Conservation (phyloP, 2,888 invertebrate genomes). For the Drosophila kambysellisi region DNA sequence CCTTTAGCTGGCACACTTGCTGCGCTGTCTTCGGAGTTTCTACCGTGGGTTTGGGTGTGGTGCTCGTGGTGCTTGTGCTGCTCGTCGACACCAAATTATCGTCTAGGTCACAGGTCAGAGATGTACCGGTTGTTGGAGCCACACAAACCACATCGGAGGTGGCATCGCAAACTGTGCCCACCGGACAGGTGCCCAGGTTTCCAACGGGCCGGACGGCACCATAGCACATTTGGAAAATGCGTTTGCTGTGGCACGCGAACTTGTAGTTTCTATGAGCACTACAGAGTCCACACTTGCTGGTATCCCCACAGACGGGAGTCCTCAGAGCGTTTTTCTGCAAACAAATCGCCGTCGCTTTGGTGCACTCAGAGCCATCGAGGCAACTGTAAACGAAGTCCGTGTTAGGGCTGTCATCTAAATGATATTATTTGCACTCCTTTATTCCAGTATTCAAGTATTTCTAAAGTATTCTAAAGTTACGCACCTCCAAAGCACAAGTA, state of each 20-base stretch:
- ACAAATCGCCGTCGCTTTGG: conserved; percentile 76
- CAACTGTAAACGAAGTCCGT: conserved; percentile 74
- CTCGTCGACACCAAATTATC: conserved; percentile 48
- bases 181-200: conserved; percentile 74
- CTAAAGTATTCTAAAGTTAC: conserved; percentile 1
- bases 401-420: conserved; percentile 66
- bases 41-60: conserved; percentile 1
- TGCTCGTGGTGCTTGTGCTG: neutral
- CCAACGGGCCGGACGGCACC: conserved; percentile 77
- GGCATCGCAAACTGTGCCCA: conserved; percentile 75
- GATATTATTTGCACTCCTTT: neutral
- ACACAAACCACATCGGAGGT: conserved; percentile 74
- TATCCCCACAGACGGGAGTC: conserved; percentile 81
- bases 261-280: conserved; percentile 78
- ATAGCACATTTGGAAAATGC: conserved; percentile 81
- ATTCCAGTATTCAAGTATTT: neutral
- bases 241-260: conserved; percentile 80
- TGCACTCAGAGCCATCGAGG: conserved; percentile 79
- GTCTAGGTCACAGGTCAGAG: conserved; percentile 75
- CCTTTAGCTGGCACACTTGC: conserved; percentile 61
- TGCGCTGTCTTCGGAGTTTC: conserved; percentile 46
- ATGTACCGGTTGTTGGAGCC: conserved; percentile 12
- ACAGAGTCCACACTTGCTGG: conserved; percentile 80
- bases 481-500: conserved; percentile 81
- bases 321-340: conserved; percentile 70